A percentile compares a stretch with the other conserved stretches of the same genome.
These are phyloP conservation scores for Pachliopta kotzebuea DNA, from an alignment of 2,888 invertebrate species.

Conservation along the genomic window DNA sequence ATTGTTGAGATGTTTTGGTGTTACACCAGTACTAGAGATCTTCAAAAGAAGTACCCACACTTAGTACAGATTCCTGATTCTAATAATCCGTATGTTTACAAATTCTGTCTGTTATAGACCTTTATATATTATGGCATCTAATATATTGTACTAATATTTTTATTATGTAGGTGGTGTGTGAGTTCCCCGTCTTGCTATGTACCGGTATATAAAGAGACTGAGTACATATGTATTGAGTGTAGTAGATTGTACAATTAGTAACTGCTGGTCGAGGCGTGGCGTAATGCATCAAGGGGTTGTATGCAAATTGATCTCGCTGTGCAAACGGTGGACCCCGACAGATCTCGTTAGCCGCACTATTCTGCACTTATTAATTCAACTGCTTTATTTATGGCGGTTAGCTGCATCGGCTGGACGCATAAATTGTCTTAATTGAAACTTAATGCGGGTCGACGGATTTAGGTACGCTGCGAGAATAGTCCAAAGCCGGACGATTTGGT, in stretches of 20 bases:
- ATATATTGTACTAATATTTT: too few relatives aligned
- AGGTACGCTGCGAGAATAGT: slow-evolving; percentile 21
- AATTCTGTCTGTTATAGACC: too few relatives aligned
- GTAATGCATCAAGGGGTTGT: slow-evolving; percentile 62
- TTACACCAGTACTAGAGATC: too few relatives aligned
- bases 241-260: slow-evolving; percentile 33
- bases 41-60: too few relatives aligned
- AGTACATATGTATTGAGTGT: too few relatives aligned
- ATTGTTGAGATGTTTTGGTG: too few relatives aligned
- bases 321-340: slow-evolving; percentile 59
- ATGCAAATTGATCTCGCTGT: slow-evolving; percentile 74
- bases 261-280: slow-evolving; percentile 41
- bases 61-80: too few relatives aligned
- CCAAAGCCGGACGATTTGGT: slow-evolving; percentile 18
- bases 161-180: too few relatives aligned
- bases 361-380: slow-evolving; percentile 75
- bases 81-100: too few relatives aligned
- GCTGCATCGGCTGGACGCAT: slow-evolving; percentile 55
- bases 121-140: too few relatives aligned
- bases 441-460: slow-evolving; percentile 62
- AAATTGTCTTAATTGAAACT: slow-evolving; percentile 74
- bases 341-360: slow-evolving; percentile 64
- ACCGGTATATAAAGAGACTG: not conserved
- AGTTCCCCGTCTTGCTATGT: too few relatives aligned
- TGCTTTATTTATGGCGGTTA: slow-evolving; percentile 64